Evolutionary conservation across 2,888 invertebrate species (phyloP), one percentile per base, ranked within the genome.

Genomic region (Beris morrisii): DNA sequence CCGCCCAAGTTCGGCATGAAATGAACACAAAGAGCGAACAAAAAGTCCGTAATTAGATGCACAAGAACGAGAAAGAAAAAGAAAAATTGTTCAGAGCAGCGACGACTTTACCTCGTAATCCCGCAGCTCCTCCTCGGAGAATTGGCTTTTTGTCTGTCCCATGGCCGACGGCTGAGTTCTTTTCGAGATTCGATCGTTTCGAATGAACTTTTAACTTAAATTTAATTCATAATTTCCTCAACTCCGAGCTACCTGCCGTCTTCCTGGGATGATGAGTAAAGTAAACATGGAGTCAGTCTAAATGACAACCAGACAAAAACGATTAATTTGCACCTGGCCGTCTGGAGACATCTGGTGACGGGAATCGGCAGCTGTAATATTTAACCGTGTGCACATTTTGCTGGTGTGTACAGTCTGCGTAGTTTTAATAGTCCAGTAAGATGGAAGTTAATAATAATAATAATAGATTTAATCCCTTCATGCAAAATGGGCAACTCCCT

Each of bases 91-190:
- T 38, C 2, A 38, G 9, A 9, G 1, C 44, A 69, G 13, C n/a
- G 38, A 22, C 22, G 67, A 12, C 55, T 68, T 76, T 82, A 91
- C 94, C 86, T 95, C 89, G 79, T 95, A 95, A 81, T 95, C 94
- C 80, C 93, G 91, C 13, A 95, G 84, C 81, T 95, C 94, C 77
- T 93, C 91, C 74, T 92, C 92, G 2, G 89, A 88, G 79, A 95
- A 93, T 75, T 92, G 91, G 80, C 92, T 92, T 77, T 87, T 89
- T 38, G 88, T 86, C 76, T 91, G 91, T 30, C 92, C 93, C 92
- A 93, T 93, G 75, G 9, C 38, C 13, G n/a, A 32, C 28, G 11
- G 12, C 12, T 30, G 28, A 6, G 7, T 58, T 30, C 12, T 7
- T n/a, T 22, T 15, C 32, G 61, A 50, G 61, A 61, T 50, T 61